Evolutionary conservation across 2,113 vertebrate genomes (phyloP), one percentile per base, ranked within the genome.

Genomic region (Andinoacara biseriatus): DNA sequence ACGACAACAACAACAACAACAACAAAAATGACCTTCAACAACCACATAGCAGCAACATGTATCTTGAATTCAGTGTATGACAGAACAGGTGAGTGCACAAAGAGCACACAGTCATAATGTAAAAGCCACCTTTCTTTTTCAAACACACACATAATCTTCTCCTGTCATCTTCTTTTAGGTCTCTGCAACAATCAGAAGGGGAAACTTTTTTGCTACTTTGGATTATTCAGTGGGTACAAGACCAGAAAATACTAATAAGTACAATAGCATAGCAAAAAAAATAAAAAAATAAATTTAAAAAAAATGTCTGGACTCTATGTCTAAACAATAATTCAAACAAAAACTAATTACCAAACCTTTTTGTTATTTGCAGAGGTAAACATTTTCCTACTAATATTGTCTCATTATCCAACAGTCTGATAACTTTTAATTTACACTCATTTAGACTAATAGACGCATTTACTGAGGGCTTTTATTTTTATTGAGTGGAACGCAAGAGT

Each of bases 371-470:
- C 3, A 2, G 1, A 9, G 52, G 63, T 60, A 86, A 90, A 88
- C 49, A 89, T 76, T 85, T 56, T 49, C 83, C 49, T 10, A 22
- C 79, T 49, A 78, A 84, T 81, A 63, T 72, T 67, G 29, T 81
- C 72, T 92, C 72, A 77, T 81, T 84, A 79, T 80, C 46, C 63
- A 35, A 38, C 57, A 76, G 35, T 84, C 80, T 74, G 75, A 85
- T 90, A 87, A 91, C 74, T 88, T 91, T 92, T 86, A 80, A 90
- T 90, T 91, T 83, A 75, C 69, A 61, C 69, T 87, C 35, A 86
- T 88, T 83, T 80, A 29, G 54, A 58, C 74, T 87, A 80, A 82
- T 62, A 76, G 61, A 74, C 33, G 11, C 20, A 56, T 88, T 91
- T 89, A 81, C 81, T 58, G 11, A 78, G 79, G 52, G 78, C 22